phyloP scores from a whole-genome alignment of 2,888 invertebrate species.

The Agonopterix arenella region DNA sequence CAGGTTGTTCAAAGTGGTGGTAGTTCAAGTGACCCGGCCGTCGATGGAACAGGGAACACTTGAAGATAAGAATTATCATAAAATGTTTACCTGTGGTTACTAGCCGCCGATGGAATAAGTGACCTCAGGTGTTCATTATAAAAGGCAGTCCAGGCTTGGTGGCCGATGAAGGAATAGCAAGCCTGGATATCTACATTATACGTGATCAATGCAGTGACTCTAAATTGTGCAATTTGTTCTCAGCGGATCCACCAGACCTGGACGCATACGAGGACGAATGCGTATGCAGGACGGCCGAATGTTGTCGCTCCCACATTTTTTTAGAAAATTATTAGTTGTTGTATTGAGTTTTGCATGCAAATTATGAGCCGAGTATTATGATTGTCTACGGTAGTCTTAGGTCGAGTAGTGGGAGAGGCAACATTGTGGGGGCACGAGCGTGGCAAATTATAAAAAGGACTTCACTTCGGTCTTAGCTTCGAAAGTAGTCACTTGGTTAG shows the following conservation, averaged over 20 bases:
- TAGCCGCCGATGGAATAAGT: background rate
- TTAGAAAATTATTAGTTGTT: background rate
- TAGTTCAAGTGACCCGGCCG: background rate
- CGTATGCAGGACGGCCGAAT: constrained; percentile 10
- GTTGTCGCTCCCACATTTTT: constrained; percentile 3
- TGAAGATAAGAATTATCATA: background rate
- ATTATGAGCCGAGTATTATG: too few species aligned
- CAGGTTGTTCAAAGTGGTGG: background rate
- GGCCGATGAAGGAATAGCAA: background rate
- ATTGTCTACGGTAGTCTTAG: too few species aligned
- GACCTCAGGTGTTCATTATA: background rate
- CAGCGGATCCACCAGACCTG: constrained; percentile 7
- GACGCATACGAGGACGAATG: constrained; percentile 8
- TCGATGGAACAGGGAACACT: background rate
- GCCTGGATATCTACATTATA: background rate
- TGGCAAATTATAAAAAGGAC: too few species aligned
- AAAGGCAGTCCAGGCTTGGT: constrained; percentile 11
- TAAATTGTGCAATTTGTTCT: background rate
- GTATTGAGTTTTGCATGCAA: background rate
- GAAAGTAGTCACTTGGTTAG: too few species aligned
- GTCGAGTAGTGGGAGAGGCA: too few species aligned
- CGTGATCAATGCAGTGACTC: background rate
- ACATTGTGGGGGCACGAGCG: too few species aligned
- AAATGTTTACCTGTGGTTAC: background rate
- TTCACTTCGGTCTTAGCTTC: too few species aligned